phyloP scores from a whole-genome alignment of 2,888 invertebrate species.

The Acheta domesticus region DNA sequence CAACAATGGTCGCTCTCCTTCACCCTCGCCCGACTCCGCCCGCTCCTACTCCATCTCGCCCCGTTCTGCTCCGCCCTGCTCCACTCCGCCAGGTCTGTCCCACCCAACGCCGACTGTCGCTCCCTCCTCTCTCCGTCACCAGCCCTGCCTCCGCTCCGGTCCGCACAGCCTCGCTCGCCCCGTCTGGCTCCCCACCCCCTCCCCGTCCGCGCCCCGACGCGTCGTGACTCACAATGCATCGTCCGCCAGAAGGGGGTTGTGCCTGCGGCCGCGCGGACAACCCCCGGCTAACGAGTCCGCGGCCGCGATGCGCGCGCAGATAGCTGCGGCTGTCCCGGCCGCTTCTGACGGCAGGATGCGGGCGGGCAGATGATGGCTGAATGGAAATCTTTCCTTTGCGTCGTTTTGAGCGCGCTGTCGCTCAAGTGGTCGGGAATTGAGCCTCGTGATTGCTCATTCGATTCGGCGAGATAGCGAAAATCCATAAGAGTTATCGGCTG shows the following conservation, averaged over 20 bases:
- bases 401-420: no score
- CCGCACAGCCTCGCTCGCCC: not conserved
- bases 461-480: no score
- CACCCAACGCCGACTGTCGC: not conserved
- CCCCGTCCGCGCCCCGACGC: not conserved
- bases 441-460: no score
- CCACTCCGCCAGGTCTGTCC: not conserved
- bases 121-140: not conserved
- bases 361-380: no score
- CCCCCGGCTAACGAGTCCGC: no score
- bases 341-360: no score
- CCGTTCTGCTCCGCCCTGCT: not conserved
- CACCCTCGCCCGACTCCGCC: not conserved
- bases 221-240: not conserved
- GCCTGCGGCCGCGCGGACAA: no score
- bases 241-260: not conserved
- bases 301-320: no score
- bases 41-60: not conserved
- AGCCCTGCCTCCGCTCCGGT: not conserved
- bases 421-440: no score
- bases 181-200: not conserved
- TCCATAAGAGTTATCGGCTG: no score
- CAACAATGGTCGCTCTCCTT: not conserved
- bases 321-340: no score
- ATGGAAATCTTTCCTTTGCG: no score